Percentiles rank a stretch among this genome's conserved stretches.
Conservation (phyloP, 2,113 vertebrate genomes). For the Saguinus imperator region DNA sequence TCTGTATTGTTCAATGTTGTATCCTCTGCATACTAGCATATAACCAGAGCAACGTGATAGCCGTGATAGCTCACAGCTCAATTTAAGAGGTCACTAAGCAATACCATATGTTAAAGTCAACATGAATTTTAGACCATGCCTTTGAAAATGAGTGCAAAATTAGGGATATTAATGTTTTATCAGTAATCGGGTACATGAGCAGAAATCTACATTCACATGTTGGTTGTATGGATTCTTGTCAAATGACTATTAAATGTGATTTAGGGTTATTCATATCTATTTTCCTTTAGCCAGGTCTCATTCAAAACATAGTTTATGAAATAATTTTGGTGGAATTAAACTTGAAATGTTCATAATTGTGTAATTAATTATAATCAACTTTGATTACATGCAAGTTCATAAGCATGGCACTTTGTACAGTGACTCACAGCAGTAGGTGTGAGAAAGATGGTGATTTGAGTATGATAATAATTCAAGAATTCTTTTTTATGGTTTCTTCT, state of each 20-base stretch:
- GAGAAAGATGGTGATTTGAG: neutral
- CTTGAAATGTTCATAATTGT: slow-evolving; percentile 35
- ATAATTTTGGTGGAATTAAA: slow-evolving; percentile 31
- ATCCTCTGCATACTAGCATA: neutral
- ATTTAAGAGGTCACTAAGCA: neutral
- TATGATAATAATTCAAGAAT: neutral
- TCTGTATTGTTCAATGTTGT: neutral
- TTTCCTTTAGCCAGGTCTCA: slow-evolving; percentile 1
- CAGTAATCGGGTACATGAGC: neutral
- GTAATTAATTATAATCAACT: slow-evolving; percentile 39
- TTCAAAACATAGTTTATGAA: neutral
- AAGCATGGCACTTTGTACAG: neutral
- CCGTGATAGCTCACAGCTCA: neutral
- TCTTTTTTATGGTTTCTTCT: neutral
- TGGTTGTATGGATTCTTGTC: neutral
- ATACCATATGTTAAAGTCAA: neutral
- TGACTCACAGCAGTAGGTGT: neutral
- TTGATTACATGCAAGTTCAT: slow-evolving; percentile 10
- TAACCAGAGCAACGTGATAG: neutral
- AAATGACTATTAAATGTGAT: neutral
- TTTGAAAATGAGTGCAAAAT: neutral
- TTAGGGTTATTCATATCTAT: neutral
- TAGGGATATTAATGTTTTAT: neutral
- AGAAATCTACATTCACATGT: neutral
- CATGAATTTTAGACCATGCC: neutral